Conservation (phyloP, 2,797 vertebrate genomes). For the Falco berigora region DNA sequence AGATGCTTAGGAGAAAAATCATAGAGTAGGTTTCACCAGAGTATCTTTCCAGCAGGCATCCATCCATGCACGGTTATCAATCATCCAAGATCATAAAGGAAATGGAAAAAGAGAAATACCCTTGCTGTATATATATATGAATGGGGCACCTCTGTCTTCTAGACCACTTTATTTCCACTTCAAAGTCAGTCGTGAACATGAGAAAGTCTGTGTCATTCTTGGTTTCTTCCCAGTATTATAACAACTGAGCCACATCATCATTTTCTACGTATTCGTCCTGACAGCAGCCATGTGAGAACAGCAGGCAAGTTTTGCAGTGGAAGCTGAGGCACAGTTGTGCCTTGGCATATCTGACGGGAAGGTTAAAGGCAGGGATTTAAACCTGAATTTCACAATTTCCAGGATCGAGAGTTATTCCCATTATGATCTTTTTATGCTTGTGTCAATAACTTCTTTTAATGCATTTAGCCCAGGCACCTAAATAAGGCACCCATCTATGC, state of each 20-base stretch:
- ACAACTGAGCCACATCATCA: background rate
- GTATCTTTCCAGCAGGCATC: background rate
- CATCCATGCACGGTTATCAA: background rate
- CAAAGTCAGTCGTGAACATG: background rate
- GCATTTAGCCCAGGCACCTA: background rate
- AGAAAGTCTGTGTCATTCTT: background rate
- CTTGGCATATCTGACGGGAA: background rate
- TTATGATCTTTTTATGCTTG: background rate
- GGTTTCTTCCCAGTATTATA: background rate
- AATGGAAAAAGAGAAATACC: background rate
- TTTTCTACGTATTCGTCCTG: accelerated
- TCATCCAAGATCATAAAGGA: background rate
- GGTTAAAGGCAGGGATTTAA: conserved; percentile 20
- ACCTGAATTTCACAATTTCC: background rate
- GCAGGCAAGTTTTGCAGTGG: background rate
- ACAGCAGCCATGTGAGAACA: background rate
- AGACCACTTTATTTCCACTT: background rate
- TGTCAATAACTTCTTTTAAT: background rate
- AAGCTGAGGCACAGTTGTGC: background rate
- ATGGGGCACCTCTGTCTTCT: background rate
- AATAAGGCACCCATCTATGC: background rate
- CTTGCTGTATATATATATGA: background rate
- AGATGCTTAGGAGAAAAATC: background rate
- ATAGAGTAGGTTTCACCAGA: background rate
- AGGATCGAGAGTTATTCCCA: background rate